Evolutionary conservation across 2,113 vertebrate species (phyloP), one percentile per base, ranked within the genome.

Genomic region (Odontesthes bonariensis): DNA sequence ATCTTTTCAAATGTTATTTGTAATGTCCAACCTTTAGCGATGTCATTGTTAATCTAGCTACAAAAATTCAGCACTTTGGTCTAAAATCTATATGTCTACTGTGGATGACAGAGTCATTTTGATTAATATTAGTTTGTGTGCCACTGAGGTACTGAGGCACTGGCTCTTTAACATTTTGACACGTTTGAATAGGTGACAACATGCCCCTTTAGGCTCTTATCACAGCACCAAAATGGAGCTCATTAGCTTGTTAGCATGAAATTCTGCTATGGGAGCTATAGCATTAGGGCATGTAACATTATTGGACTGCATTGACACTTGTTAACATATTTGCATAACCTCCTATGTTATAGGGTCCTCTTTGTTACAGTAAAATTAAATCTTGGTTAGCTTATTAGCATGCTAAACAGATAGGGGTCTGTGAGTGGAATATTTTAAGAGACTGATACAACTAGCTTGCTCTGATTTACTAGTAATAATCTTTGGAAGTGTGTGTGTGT

Each of bases 281-380:
- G 82, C 86, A 90, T 88, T 77, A 78, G 81, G 79, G 84, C 81
- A 81, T 84, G 86, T 86, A 83, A 86, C 73, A 89, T 88, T 85
- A 86, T 53, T 35, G 19, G 60, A 40, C 57, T 13, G 62, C 85
- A 81, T 69, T 84, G 87, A 86, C 84, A 86, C 90, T 89, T 91
- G 87, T 90, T 91, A 84, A 46, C 65, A 60, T 78, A 90, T 92
- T 91, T 89, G 84, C 89, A 87, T 92, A 88, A 90, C 69, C 67
- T 40, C 54, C 69, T 70, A 82, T 87, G 16, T 44, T 2, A 14
- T 16, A 12, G 79, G 84, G 79, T 72, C 86, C 49, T 20, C 61
- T 16, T 20, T 86, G 82, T 83, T 82, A 77, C 82, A 77, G 78
- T 84, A 86, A 86, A 81, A 78, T 77, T 76, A 75, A 73, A 69